Evolutionary conservation across 2,113 vertebrate genomes (phyloP).

Genomic region (Gobiocypris rarus): DNA sequence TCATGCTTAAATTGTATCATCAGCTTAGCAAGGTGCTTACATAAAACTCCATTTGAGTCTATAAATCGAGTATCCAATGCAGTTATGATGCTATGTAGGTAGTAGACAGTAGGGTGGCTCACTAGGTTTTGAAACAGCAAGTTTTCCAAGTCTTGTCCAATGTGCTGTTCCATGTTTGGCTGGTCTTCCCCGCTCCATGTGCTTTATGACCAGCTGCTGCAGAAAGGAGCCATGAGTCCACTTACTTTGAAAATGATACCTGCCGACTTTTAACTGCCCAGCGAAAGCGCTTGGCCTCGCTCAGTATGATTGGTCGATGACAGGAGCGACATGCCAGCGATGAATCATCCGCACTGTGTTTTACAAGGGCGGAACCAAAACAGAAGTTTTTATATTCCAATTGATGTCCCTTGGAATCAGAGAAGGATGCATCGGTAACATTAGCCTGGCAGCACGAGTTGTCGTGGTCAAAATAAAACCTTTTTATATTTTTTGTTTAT

Average conservation of each 20-base stretch:
- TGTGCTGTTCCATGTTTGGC: slow-evolving; percentile 1
- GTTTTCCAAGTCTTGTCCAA: neutral
- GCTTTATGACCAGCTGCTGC: slow-evolving; percentile 19
- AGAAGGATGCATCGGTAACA: slow-evolving; percentile 46
- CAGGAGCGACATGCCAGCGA: slow-evolving; percentile 45
- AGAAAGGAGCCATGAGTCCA: neutral
- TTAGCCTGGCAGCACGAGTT: slow-evolving; percentile 43
- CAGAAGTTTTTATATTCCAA: slow-evolving; percentile 53
- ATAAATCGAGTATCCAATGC: neutral
- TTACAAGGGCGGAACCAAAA: slow-evolving; percentile 60
- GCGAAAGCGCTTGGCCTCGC: slow-evolving; percentile 25
- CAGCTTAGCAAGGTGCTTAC: neutral
- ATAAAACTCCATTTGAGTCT: neutral
- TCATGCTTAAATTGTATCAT: neutral
- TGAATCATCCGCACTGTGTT: slow-evolving; percentile 55
- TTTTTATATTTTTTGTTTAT: slow-evolving; percentile 17
- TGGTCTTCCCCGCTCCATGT: slow-evolving; percentile 9
- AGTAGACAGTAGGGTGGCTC: neutral
- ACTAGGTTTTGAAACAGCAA: neutral
- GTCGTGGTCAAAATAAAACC: slow-evolving; percentile 12
- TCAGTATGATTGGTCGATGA: slow-evolving; percentile 33
- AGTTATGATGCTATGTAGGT: neutral
- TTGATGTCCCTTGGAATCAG: slow-evolving; percentile 57
- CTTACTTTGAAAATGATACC: slow-evolving; percentile 34
- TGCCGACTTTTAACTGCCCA: slow-evolving; percentile 36